Evolutionary conservation across 2,888 invertebrate genomes (phyloP), one percentile per base, ranked within the genome.

Genomic region (Ectemnius cavifrons): DNA sequence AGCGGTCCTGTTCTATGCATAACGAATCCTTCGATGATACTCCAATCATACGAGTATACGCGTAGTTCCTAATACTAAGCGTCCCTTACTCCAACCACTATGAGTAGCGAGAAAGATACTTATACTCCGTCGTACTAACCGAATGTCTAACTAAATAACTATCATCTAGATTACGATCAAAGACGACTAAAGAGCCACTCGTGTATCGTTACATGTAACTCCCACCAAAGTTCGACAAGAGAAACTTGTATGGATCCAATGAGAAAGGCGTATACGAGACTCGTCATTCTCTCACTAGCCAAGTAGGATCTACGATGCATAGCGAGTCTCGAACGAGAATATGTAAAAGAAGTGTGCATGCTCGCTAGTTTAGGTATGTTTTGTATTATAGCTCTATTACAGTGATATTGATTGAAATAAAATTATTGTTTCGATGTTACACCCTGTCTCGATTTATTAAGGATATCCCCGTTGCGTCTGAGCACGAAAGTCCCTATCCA

Each of bases 341-440:
- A 77, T 75, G 77, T 77, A 79, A 75, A 65, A 16, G 67, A 66
- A 75, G 56, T 77, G 71, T 79, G 75, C 75, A 82, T 65, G 82
- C 78, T 80, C 67, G 68, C 71, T 74, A 78, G 73, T 78, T 60
- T 78, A 79, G 76, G 79, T 70, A 81, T 78, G 81, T 87, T 88
- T 88, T 87, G 82, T 86, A 88, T 86, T 71, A 85, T 85, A 86
- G 82, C 79, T 84, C 77, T 86, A 81, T 81, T 70, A 84, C 84
- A 83, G 76, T 76, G 75, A 80, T 78, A 84, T 79, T 81, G 83
- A 82, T 77, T 75, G 67, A 82, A 86, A 83, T 83, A 86, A 87
- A 85, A 85, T 84, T 84, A 84, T 87, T 86, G 84, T 86, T 86
- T 88, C 84, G 82, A 88, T 85, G 88, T 89, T 89, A 84, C 52